These are phyloP conservation scores for Diogma glabrata DNA, from an alignment of 2,888 invertebrate species.

Conservation along the genomic window DNA sequence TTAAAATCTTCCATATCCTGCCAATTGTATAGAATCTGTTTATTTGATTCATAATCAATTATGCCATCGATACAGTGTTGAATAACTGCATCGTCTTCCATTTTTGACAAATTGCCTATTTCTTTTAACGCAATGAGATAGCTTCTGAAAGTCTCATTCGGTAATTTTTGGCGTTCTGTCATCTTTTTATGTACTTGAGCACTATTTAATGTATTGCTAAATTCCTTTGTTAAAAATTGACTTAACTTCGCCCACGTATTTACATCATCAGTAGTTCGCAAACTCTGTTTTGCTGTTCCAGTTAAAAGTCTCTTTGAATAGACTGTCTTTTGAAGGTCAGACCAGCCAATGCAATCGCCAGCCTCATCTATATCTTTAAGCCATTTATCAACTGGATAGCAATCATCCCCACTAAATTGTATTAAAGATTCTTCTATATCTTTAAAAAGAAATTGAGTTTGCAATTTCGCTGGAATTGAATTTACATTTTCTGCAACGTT, in stretches of 20 bases:
- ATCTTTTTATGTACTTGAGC: slow-evolving; percentile 10
- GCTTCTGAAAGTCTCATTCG: slow-evolving; percentile 8
- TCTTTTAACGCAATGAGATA: slow-evolving; percentile 15
- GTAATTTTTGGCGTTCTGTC: slow-evolving; percentile 7
- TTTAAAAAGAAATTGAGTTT: slow-evolving; percentile 5
- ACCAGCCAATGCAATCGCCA: not conserved
- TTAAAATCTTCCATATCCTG: slow-evolving; percentile 10
- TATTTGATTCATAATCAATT: slow-evolving; percentile 19
- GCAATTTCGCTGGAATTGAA: not conserved
- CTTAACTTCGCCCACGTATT: slow-evolving; percentile 11
- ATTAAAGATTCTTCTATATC: slow-evolving; percentile 9
- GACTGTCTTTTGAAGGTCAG: slow-evolving; percentile 11
- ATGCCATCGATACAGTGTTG: slow-evolving; percentile 25
- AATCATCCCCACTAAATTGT: slow-evolving; percentile 7
- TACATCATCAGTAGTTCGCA: slow-evolving; percentile 7
- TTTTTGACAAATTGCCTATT: too few relatives aligned
- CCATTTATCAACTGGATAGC: slow-evolving; percentile 10
- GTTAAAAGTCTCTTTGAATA: slow-evolving; percentile 10
- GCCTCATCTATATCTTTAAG: slow-evolving; percentile 10
- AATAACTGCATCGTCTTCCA: too few relatives aligned
- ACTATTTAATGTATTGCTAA: slow-evolving; percentile 9
- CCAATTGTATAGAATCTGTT: slow-evolving; percentile 21
- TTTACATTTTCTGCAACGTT: too few relatives aligned
- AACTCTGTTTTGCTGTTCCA: slow-evolving; percentile 12
- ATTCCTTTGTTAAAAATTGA: slow-evolving; percentile 9